phyloP scores from a whole-genome alignment of 2,797 vertebrate genomes.

The Acridotheres tristis region DNA sequence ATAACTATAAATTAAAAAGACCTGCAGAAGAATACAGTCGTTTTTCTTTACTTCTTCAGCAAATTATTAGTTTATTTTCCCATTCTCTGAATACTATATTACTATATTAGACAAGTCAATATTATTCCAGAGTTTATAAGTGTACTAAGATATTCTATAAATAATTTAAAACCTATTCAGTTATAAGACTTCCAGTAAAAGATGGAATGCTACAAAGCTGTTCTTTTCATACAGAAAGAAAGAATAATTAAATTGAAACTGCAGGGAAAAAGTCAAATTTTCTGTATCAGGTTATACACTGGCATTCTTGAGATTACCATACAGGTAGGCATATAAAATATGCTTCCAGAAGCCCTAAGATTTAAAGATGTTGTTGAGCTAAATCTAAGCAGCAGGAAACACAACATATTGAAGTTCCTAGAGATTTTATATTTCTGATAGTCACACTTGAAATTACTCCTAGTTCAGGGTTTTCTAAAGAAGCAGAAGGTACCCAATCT shows the following conservation, averaged over 20 bases:
- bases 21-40: conserved; percentile 22
- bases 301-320: not conserved
- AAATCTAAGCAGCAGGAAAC: conserved; percentile 25
- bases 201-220: not conserved
- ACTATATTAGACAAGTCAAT: not conserved
- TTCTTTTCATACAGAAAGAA: not conserved
- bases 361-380: not conserved
- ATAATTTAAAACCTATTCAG: not conserved
- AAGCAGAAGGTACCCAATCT: conserved; percentile 42
- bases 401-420: conserved; percentile 35
- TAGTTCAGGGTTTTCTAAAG: conserved; percentile 34
- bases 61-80: conserved; percentile 39
- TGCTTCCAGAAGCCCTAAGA: not conserved
- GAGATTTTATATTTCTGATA: conserved; percentile 31
- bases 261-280: not conserved
- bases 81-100: not conserved
- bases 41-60: conserved; percentile 32
- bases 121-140: not conserved
- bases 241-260: not conserved
- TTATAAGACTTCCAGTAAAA: not conserved
- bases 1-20: not conserved
- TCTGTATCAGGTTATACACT: not conserved
- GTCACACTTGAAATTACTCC: conserved; percentile 5
- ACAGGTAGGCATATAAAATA: not conserved
- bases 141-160: conserved; percentile 43